Conservation (phyloP, 2,797 vertebrate genomes). For the Lepilemur ruficaudatus region DNA sequence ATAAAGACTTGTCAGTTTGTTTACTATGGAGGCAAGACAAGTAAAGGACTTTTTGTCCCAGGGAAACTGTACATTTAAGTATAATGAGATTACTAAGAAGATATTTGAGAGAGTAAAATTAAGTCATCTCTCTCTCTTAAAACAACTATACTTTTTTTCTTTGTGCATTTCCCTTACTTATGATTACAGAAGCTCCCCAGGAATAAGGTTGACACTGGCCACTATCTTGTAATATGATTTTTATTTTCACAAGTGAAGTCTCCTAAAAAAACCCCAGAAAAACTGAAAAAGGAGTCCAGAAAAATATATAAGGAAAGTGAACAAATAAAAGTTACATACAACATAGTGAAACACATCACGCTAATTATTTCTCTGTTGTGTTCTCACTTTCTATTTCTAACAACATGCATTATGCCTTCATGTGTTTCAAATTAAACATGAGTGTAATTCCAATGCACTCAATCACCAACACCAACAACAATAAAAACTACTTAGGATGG, state of each 20-base stretch:
- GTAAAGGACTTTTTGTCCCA: neutral
- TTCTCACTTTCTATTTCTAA: constrained; percentile 13
- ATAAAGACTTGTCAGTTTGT: neutral
- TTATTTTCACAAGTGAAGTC: neutral
- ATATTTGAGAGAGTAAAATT: neutral
- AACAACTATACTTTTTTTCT: neutral
- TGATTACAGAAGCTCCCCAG: neutral
- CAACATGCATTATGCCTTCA: neutral
- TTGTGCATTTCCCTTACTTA: neutral
- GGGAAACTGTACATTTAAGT: neutral
- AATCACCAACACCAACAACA: neutral
- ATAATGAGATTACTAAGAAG: neutral
- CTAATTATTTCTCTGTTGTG: neutral
- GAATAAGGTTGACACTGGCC: neutral
- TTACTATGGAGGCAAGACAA: neutral
- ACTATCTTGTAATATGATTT: neutral
- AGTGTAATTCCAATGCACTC: neutral
- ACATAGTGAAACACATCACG: neutral
- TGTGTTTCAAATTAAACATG: neutral
- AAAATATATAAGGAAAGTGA: neutral
- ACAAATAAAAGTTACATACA: neutral
- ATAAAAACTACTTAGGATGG: neutral
- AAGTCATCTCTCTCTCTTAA: neutral
- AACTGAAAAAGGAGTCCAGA: neutral
- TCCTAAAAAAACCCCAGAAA: neutral